Percentiles rank a stretch among this genome's conserved stretches.
phyloP scores from a whole-genome alignment of 2,113 vertebrate genomes.

The Ia io region DNA sequence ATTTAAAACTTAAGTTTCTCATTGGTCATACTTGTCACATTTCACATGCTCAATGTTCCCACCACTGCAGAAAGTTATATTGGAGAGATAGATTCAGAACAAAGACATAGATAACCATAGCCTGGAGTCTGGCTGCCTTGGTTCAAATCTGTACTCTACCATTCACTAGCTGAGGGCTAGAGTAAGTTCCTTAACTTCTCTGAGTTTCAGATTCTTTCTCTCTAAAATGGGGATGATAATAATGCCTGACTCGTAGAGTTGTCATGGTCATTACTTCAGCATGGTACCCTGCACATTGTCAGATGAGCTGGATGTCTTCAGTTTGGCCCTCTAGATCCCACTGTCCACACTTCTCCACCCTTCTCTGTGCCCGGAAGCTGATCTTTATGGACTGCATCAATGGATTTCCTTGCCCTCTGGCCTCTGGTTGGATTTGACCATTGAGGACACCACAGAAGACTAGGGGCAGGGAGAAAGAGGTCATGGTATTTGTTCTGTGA shows the following conservation, averaged over 20 bases:
- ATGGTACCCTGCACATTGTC: neutral
- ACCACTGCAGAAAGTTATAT: neutral
- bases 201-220: neutral
- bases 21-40: neutral
- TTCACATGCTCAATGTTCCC: neutral
- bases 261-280: neutral
- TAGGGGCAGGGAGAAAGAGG: neutral
- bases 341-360: neutral
- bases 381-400: neutral
- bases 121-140: neutral
- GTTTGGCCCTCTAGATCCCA: neutral
- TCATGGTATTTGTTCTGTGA: neutral
- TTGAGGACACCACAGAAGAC: neutral
- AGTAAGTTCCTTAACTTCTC: neutral
- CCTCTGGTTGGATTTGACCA: neutral
- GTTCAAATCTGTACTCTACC: neutral
- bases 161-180: neutral
- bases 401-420: neutral
- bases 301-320: neutral
- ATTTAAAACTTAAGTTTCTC: neutral
- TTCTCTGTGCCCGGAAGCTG: neutral
- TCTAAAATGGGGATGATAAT: neutral
- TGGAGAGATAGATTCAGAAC: neutral
- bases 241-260: neutral
- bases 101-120: neutral